Conservation (phyloP, 2,888 invertebrate species). For the Orchesellides sinensis region DNA sequence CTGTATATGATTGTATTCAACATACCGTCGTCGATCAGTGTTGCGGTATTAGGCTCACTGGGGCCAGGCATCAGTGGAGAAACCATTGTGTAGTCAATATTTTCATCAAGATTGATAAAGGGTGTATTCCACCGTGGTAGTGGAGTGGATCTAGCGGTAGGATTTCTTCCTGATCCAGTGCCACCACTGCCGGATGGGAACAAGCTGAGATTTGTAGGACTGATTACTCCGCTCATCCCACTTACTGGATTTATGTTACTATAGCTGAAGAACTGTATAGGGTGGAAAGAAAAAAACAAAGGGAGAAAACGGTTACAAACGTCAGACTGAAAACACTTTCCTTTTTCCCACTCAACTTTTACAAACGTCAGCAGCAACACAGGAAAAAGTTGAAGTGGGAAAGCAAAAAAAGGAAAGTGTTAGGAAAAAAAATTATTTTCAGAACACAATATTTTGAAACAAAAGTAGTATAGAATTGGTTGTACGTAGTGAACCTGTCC, state of each 20-base stretch:
- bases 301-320: background rate
- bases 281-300: conserved; percentile 24
- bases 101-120: conserved; percentile 92
- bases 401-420: background rate
- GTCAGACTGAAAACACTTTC: background rate
- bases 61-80: conserved; percentile 83
- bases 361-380: background rate
- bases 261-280: conserved; percentile 93
- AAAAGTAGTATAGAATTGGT: conserved; percentile 46
- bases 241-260: conserved; percentile 89
- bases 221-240: conserved; percentile 88
- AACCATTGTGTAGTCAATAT: conserved; percentile 93
- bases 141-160: conserved; percentile 79
- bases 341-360: background rate
- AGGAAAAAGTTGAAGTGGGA: background rate
- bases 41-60: conserved; percentile 83
- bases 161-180: conserved; percentile 75
- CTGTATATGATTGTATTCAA: no score
- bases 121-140: conserved; percentile 89
- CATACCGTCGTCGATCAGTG: conserved; percentile 88
- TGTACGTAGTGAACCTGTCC: conserved; percentile 82
- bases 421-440: conserved; percentile 5
- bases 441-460: background rate
- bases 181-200: conserved; percentile 82
- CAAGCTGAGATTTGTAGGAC: conserved; percentile 91